Evolutionary conservation across 92 coral and sea anemone genomes (phyloP), one percentile per base, ranked within the genome.

Genomic region (Zoanthus sociatus): DNA sequence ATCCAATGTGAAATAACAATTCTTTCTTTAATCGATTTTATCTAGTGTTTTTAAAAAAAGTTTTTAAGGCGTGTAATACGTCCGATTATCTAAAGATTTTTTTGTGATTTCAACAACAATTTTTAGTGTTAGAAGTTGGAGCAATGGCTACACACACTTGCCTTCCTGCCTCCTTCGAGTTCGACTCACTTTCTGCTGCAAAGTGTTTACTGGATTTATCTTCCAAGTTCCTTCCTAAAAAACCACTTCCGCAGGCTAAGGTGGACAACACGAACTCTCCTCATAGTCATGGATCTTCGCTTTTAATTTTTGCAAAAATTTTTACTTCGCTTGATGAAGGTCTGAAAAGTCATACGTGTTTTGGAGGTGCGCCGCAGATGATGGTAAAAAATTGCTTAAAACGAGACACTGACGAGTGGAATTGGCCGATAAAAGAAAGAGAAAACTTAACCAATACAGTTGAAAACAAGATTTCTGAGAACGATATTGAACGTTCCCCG

Each of bases 121-220:
- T 56, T 68, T 56, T 60, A 30, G 15, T 20, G 64, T 69, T 63
- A 5, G 21, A 63, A 63, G 69, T 47, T 9, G 47, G 10, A 69
- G 9, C 30, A 69, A 91, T 91, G 94, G 89, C 92, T 14, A 72
- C 94, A 47, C 94, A 91, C 51, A 87, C 94, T 37, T 84, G 89
- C 20, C 89, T 90, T 31, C 81, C 91, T 4, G 81, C 93, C 6
- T 74, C 88, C 42, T 86, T 83, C 7, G 92, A 89, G 2, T 82
- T 95, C 73, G 98, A 95, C 30, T 91, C 98, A 3, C 60, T 95
- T 12, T 90, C 98, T 1, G 98, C 98, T 10, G 98, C 98, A n/a
- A 76, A 96, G 7, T 95, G 98, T 85, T 83, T 95, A 56, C 72
- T 95, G 45, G 98, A 95, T 86, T 77, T 95, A 83, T 95, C 98